Evolutionary conservation across 2,113 vertebrate genomes (phyloP).

Genomic region (Petromus typicus): DNA sequence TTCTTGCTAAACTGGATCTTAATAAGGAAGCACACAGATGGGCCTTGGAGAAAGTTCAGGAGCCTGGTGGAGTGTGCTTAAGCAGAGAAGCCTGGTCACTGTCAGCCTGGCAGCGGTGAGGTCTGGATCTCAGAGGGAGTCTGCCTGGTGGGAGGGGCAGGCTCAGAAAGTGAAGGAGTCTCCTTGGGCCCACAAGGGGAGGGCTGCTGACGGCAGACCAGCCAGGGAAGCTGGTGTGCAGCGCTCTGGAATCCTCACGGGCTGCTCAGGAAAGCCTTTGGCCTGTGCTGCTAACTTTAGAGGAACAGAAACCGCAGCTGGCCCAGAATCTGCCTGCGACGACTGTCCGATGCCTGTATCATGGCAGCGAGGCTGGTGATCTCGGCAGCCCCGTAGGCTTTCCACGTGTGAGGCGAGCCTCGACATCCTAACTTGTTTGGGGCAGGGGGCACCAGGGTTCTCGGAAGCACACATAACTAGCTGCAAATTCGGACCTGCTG

Average conservation of each 20-base stretch:
- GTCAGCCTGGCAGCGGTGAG: neutral
- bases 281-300: too few species aligned
- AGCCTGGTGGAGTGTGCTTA: neutral
- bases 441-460: rapidly evolving
- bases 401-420: neutral
- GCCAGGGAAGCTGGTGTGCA: neutral
- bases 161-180: neutral
- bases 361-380: neutral
- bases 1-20: neutral
- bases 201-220: neutral
- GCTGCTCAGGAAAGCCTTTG: neutral
- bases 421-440: too few species aligned
- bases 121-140: neutral
- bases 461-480: rapidly evolving
- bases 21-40: neutral
- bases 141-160: neutral
- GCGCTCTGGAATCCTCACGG: neutral
- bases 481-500: rapidly evolving
- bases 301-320: neutral
- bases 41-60: neutral
- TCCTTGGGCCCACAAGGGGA: neutral
- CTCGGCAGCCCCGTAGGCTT: neutral
- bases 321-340: too few species aligned
- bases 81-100: neutral
- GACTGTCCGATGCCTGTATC: neutral